Base-by-base conservation (phyloP, 92 coral and sea anemone genomes). In the Siderastrea siderea region DNA sequence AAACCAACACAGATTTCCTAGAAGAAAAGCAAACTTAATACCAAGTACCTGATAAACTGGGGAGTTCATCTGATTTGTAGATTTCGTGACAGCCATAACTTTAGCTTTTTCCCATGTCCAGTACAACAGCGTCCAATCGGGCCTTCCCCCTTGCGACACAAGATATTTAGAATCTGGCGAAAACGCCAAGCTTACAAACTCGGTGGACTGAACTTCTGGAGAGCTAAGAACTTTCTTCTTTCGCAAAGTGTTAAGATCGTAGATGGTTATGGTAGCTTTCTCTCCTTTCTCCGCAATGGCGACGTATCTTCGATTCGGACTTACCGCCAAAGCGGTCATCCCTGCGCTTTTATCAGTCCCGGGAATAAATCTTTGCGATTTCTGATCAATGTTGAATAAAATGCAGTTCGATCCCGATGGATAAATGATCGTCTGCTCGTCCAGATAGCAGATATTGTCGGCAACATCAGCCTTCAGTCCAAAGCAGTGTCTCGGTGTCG, bases 21-120 rank as follows among this genome's bases (percentile, higher is more conserved):
- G 38, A 52, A 52, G 55, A 17, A 69, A 82, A 53, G 62, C 3
- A 19, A 76, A 49, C 5, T 43, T 50, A 64, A 54, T 12, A 62
- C 26, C 58, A 86, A 45, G n/a, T 92, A 98, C 99, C 99, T 98
- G 98, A 76, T 98, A 95, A 59, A 98, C 99, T 58, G 98, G 89
- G 2, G 98, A 93, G 80, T 93, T 95, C 82, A 89, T 78, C 79
- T 98, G 99, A 87, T 96, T 98, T 47, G 99, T 95, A 57, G 99
- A 92, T 76, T 98, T 98, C 47, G 99, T 96, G 68, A 83, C 90
- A 83, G 99, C 99, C 99, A 98, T 98, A 19, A 98, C 99, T 77
- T 98, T 98, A 44, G 99, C 99, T 78, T 98, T 98, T 77, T 98
- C 99, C 99, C 99, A 98, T 2, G 99, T 98, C 99, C 99, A 98